phyloP scores from a whole-genome alignment of 2,113 vertebrate genomes.

The Shinisaurus crocodilurus region DNA sequence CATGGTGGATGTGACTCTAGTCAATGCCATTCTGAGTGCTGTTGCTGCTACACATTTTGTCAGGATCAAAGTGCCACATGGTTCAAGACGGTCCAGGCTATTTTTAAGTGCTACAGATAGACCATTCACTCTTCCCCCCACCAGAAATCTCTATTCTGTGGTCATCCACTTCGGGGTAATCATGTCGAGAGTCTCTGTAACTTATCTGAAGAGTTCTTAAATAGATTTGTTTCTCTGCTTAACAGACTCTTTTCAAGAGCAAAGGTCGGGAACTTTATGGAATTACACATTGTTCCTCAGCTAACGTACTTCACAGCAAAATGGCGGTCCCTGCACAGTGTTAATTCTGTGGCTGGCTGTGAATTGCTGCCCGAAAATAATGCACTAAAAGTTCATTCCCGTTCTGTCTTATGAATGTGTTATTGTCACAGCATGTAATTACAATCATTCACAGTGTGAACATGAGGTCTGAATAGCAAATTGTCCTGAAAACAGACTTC shows the following conservation, averaged over 20 bases:
- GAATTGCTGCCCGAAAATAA: conserved; percentile 66
- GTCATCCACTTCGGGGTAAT: conserved; percentile 7
- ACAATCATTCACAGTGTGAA: conserved; percentile 69
- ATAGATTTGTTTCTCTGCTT: conserved; percentile 50
- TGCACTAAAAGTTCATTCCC: conserved; percentile 67
- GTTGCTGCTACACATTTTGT: neutral
- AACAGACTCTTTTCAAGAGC: conserved; percentile 26
- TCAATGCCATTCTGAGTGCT: neutral
- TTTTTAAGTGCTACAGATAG: conserved; percentile 5
- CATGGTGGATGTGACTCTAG: neutral
- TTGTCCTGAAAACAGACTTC: conserved; percentile 63
- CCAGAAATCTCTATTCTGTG: neutral
- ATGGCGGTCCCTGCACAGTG: conserved; percentile 38
- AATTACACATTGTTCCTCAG: conserved; percentile 46
- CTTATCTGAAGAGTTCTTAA: conserved; percentile 26
- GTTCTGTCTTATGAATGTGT: conserved; percentile 67
- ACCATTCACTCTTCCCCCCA: neutral
- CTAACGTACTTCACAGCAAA: conserved; percentile 31
- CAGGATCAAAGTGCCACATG: neutral
- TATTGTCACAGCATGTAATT: conserved; percentile 72
- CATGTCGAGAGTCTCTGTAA: neutral
- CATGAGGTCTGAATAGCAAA: conserved; percentile 68
- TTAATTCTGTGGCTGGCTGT: conserved; percentile 41
- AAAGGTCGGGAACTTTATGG: conserved; percentile 33
- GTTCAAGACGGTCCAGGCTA: rapidly evolving